phyloP scores from a whole-genome alignment of 2,797 vertebrate species.

The Acanthopagrus latus region DNA sequence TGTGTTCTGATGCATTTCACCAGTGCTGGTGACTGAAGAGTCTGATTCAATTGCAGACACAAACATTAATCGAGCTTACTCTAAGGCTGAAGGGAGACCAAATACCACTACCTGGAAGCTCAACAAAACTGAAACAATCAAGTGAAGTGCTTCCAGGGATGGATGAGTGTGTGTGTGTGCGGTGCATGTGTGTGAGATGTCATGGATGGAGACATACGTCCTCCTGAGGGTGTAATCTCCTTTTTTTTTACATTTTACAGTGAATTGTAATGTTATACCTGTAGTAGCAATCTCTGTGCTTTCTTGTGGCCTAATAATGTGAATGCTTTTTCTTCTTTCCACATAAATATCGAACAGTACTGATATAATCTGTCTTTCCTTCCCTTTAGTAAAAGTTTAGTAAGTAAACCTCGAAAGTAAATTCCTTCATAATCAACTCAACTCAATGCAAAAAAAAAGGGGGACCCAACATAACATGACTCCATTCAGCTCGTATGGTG shows the following conservation, averaged over 20 bases:
- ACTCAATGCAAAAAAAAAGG: too few relatives aligned
- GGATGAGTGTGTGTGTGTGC: conserved; percentile 24
- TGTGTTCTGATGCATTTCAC: conserved; percentile 25
- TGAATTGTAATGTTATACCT: neutral
- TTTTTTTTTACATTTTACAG: conserved; percentile 29
- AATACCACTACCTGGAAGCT: conserved; percentile 36
- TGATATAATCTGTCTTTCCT: neutral
- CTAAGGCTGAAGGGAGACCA: conserved; percentile 35
- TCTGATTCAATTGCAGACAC: neutral
- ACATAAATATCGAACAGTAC: neutral
- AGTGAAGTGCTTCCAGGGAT: conserved; percentile 20
- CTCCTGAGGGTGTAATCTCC: conserved; percentile 42
- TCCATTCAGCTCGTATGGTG: too few relatives aligned
- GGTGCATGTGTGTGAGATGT: conserved; percentile 8
- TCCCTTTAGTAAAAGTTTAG: neutral
- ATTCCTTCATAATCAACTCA: too few relatives aligned
- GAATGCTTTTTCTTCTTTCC: neutral
- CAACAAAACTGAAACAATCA: conserved; percentile 49
- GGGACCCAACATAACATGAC: too few relatives aligned
- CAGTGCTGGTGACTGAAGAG: neutral
- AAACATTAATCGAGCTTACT: conserved; percentile 11
- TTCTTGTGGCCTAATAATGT: neutral
- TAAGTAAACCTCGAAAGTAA: too few relatives aligned
- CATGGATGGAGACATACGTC: conserved; percentile 33
- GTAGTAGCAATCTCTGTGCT: neutral